A percentile compares a stretch with the other conserved stretches of the same genome.
These are phyloP conservation scores for Hippocampus kuda DNA, from an alignment of 2,797 vertebrate genomes.

Conservation along the genomic window DNA sequence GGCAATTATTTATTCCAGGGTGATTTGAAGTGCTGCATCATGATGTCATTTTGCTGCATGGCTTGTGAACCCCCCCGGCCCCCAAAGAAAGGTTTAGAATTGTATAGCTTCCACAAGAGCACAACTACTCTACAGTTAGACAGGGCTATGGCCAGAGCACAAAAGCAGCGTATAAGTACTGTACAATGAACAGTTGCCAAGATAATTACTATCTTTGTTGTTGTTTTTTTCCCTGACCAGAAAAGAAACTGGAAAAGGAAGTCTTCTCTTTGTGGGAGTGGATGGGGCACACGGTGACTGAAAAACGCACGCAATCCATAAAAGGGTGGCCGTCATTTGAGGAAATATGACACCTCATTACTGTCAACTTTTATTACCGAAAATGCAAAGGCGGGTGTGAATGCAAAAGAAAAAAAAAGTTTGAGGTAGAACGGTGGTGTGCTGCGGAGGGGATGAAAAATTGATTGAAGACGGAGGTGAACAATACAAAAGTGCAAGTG, in stretches of 20 bases:
- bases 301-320: neutral
- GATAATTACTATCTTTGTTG: neutral
- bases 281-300: neutral
- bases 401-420: slow-evolving; percentile 50
- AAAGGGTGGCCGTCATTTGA: neutral
- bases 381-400: slow-evolving; percentile 40
- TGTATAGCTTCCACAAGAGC: too few species aligned
- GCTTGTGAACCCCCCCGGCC: neutral
- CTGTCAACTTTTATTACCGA: neutral
- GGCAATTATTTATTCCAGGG: too few species aligned
- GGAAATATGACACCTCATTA: neutral
- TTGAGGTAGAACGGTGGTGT: slow-evolving; percentile 51
- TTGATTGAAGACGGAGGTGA: slow-evolving; percentile 64
- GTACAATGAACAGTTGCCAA: neutral
- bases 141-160: neutral
- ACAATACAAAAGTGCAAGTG: slow-evolving; percentile 59
- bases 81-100: neutral
- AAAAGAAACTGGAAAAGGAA: neutral
- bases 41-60: too few species aligned
- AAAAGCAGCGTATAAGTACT: neutral
- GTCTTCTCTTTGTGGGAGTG: neutral
- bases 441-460: slow-evolving; percentile 61
- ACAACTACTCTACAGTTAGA: neutral
- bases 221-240: neutral
- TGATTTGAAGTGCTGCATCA: too few species aligned